Evolutionary conservation across 2,113 vertebrate genomes (phyloP).

Genomic region (Astur gentilis): DNA sequence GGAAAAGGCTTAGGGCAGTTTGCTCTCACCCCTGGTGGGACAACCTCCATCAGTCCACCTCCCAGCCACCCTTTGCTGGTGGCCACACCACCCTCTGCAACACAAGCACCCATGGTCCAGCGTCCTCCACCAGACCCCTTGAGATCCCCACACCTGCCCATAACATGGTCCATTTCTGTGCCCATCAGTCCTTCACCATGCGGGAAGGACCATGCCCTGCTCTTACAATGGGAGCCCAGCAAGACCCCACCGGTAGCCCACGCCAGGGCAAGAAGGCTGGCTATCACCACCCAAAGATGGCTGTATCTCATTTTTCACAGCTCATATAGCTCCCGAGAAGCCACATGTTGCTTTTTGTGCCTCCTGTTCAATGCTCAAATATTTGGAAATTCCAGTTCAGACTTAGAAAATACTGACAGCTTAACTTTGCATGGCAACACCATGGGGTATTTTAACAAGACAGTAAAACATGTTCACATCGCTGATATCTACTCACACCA

Average conservation of each 20-base stretch:
- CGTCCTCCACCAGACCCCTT: neutral
- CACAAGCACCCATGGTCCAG: neutral
- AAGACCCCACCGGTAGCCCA: rapidly evolving
- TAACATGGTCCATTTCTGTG: neutral
- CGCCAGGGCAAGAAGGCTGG: neutral
- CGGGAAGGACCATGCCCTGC: neutral
- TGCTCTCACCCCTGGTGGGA: rapidly evolving
- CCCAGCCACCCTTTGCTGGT: neutral
- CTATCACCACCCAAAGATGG: neutral
- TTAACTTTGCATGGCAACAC: neutral
- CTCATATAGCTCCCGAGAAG: neutral
- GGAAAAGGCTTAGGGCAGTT: neutral
- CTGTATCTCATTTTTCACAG: neutral
- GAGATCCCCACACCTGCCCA: neutral
- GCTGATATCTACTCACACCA: neutral
- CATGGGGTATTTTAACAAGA: neutral
- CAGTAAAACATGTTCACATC: neutral
- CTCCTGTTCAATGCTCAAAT: neutral
- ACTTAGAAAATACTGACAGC: neutral
- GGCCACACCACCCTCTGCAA: neutral
- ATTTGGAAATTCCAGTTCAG: neutral
- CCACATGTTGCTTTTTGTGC: neutral
- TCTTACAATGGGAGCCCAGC: neutral
- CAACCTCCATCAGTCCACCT: neutral
- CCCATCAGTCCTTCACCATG: neutral